Evolutionary conservation across 2,797 vertebrate species (phyloP), one percentile per base, ranked within the genome.

Genomic region (Oryzias sinensis): DNA sequence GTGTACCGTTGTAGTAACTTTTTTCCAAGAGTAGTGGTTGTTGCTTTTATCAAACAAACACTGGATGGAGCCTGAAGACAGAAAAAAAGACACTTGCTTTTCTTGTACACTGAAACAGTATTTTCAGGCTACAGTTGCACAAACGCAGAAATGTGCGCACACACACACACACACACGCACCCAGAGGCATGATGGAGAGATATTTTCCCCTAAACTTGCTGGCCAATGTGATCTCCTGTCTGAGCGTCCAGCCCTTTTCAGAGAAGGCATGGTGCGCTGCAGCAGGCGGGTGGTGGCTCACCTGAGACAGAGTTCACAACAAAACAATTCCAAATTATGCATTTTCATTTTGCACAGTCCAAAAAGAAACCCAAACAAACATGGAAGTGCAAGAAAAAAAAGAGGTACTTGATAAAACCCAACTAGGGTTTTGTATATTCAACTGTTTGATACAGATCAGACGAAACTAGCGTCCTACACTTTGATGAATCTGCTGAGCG

Each of bases 131-230:
- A 22, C 8, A 44, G 16, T 41, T 43, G 43, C 16, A 47, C 43
- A 56, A 24, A 49, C 18, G 41, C 27, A 27, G 9, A 37, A 9
- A 11, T 37, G 33, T 37, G 33, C 33, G 13, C 14, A 40, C 25
- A 24, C 13, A 40, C 25, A 68, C 20, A 70, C 94, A 24, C 13
- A 40, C 25, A 68, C 20, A 70, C 94, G 93, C 86, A 98, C 97
- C 97, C 7, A 98, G 88, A n/a, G 97, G 97, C 95, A 97, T 97
- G 80, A 98, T 93, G 27, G 96, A 98, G 64, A 98, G 93, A 70
- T 97, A 98, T 95, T 98, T 98, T 27, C 97, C 96, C 60, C 96
- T 92, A 63, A 98, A 98, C 62, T 98, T 98, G 96, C 96, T 98
- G 90, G 96, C 95, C 81, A 98, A 89, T 53, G 94, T 93, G 24